Conservation (phyloP, 1,140 invertebrate species). For the Saccostrea echinata region DNA sequence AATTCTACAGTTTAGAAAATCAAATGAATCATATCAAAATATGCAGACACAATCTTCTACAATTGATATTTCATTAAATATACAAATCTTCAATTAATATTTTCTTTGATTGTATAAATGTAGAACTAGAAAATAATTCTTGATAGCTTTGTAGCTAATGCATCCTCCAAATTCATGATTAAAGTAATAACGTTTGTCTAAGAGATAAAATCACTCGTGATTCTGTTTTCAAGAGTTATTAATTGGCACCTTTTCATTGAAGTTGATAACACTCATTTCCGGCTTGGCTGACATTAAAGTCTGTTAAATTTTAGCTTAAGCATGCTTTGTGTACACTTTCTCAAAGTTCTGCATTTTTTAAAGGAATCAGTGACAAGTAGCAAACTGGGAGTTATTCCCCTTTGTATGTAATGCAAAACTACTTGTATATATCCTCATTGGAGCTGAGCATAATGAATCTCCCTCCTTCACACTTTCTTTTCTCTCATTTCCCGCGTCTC, state of each 20-base stretch:
- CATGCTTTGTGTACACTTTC: neutral
- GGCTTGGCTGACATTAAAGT: neutral
- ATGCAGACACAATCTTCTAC: neutral
- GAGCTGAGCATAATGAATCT: too few species aligned
- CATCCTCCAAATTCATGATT: neutral
- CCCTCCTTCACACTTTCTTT: too few species aligned
- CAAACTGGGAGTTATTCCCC: neutral
- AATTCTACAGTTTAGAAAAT: too few species aligned
- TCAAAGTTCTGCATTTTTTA: neutral
- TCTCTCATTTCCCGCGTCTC: too few species aligned
- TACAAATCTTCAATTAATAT: conserved; percentile 27
- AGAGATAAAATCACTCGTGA: conserved; percentile 1
- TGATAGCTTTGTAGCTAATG: neutral
- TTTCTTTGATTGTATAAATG: neutral
- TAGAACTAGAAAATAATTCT: neutral
- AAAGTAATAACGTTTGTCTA: neutral
- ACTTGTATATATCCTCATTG: too few species aligned
- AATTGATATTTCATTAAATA: conserved; percentile 14
- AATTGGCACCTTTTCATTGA: conserved; percentile 29
- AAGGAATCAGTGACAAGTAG: neutral
- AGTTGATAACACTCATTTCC: conserved; percentile 7
- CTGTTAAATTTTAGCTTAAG: neutral
- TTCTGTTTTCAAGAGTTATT: neutral
- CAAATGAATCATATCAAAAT: too few species aligned
- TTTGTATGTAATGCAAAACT: neutral